Evolutionary conservation across 1,140 invertebrate species (phyloP), one percentile per base, ranked within the genome.

Genomic region (Gonioctena quinquepunctata): DNA sequence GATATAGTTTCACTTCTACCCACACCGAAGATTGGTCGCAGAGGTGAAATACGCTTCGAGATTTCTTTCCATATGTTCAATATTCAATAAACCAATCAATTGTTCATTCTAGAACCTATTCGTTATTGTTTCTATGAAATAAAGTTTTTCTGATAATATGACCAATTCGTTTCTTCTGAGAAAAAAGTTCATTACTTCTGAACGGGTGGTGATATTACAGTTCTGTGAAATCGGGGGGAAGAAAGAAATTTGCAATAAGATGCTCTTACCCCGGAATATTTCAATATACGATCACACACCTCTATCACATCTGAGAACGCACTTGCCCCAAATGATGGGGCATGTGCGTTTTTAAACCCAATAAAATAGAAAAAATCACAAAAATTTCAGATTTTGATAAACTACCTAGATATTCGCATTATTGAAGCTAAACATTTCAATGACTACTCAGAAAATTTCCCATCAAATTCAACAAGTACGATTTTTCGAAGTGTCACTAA

Each of bases 211-310:
- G 56, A 59, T 59, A 59, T 59, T 59, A 59, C 56, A 59, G 56
- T 59, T 59, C 56, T 59, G 56, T 23, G 56, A 59, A 59, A 59
- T 59, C 16, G 56, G 23, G 56, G 56, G 25, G 56, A 18, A 23
- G 23, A 23, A 59, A 23, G 16, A 59, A 59, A 59, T 59, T 59
- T 59, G 56, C 28, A 33, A 33, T 33, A 33, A 33, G 28, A 33
- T 13, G 59, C 59, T 62, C 59, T 62, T 33, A 62, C 59, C 26
- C 6, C 59, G 27, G n/a, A 28, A 62, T 62, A 62, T 62, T 62
- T 18, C 13, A 28, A 62, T 62, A 62, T 62, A 62, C 23, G 23
- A 62, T 27, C 23, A 62, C 7, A 62, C 27, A 62, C 27, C 27
- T 33, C 28, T 33, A 33, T 33, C 28, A 33, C 59, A 62, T 33